Percentiles rank a stretch among this genome's conserved stretches.
phyloP scores from a whole-genome alignment of 2,888 invertebrate genomes.

The Andrena fulva region DNA sequence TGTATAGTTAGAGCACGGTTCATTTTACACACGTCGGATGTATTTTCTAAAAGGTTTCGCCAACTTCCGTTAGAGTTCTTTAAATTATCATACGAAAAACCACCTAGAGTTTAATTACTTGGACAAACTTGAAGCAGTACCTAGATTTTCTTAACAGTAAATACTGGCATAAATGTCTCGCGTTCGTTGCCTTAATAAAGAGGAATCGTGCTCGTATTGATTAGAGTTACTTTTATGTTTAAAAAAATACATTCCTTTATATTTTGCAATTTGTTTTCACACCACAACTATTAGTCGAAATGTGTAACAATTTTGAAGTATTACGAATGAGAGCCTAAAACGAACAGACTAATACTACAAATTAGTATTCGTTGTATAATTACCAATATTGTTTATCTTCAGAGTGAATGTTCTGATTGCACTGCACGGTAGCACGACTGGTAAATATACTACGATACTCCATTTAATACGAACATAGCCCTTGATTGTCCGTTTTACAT shows the following conservation, averaged over 20 bases:
- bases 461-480: constrained; percentile 22
- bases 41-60: constrained; percentile 34
- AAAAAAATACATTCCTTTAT: constrained; percentile 70
- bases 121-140: constrained; percentile 29
- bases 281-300: constrained; percentile 56
- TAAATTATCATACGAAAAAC: constrained; percentile 23
- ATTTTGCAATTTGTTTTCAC: constrained; percentile 68
- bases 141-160: constrained; percentile 31
- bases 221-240: constrained; percentile 60
- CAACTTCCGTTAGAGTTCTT: constrained; percentile 30
- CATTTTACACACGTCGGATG: constrained; percentile 50
- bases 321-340: constrained; percentile 43
- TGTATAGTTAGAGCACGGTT: constrained; percentile 69
- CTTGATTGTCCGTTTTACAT: constrained; percentile 34
- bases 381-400: constrained; percentile 24
- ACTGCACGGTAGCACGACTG: constrained; percentile 20
- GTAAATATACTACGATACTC: constrained; percentile 31
- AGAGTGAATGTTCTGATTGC: constrained; percentile 28
- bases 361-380: constrained; percentile 28
- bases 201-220: constrained; percentile 66
- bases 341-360: constrained; percentile 29
- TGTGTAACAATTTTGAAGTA: constrained; percentile 72
- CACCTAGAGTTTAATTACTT: constrained; percentile 9
- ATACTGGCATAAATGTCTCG: constrained; percentile 33
- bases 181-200: constrained; percentile 36